phyloP scores from a whole-genome alignment of 1,140 invertebrate species.

The Drosophila rhopaloa region DNA sequence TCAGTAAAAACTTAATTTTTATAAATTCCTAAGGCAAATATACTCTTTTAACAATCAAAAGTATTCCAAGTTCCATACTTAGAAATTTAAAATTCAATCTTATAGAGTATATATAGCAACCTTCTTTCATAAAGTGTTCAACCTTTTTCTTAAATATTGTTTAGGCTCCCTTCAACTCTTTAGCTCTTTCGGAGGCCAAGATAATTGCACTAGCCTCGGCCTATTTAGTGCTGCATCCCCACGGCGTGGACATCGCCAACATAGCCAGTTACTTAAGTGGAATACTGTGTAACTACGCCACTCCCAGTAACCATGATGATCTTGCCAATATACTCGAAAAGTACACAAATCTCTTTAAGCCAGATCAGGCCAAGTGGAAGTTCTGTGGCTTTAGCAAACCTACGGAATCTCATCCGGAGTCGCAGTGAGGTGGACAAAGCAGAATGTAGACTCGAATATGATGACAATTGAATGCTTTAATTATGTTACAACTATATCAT shows the following conservation, averaged over 20 bases:
- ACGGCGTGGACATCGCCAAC: slow-evolving; percentile 93
- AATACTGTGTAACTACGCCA: slow-evolving; percentile 86
- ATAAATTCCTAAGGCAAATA: too few relatives aligned
- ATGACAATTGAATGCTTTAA: slow-evolving; percentile 76
- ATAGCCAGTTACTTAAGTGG: slow-evolving; percentile 94
- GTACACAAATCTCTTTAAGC: slow-evolving; percentile 91
- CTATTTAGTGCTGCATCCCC: slow-evolving; percentile 94
- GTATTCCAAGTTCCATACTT: too few relatives aligned
- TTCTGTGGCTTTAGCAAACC: slow-evolving; percentile 87
- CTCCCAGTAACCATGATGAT: slow-evolving; percentile 87
- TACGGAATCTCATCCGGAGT: slow-evolving; percentile 9
- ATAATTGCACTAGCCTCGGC: slow-evolving; percentile 92
- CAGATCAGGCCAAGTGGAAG: slow-evolving; percentile 86
- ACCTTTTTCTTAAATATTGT: background rate
- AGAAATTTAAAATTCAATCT: too few relatives aligned
- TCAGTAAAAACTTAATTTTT: too few relatives aligned
- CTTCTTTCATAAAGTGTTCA: background rate
- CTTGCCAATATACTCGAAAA: slow-evolving; percentile 90
- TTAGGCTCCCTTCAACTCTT: slow-evolving; percentile 68
- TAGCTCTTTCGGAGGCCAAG: slow-evolving; percentile 87
- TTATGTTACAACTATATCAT: slow-evolving; percentile 59
- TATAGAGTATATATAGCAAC: too few relatives aligned
- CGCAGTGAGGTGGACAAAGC: slow-evolving; percentile 8
- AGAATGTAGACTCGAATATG: slow-evolving; percentile 27
- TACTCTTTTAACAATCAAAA: too few relatives aligned